These are phyloP conservation scores for Oryzias woworae DNA, from an alignment of 2,113 vertebrate species.

Conservation along the genomic window DNA sequence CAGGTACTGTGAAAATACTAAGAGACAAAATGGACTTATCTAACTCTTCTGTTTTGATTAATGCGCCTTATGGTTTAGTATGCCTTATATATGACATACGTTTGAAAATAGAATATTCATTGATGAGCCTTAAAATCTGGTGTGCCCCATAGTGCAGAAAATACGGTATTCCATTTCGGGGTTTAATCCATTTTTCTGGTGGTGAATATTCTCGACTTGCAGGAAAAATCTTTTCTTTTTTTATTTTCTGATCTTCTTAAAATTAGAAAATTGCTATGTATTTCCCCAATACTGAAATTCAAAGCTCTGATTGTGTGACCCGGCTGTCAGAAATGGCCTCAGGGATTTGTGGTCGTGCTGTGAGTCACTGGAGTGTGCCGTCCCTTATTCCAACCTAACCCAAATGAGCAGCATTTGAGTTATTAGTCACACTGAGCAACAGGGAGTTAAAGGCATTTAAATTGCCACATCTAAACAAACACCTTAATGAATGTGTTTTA, in stretches of 20 bases:
- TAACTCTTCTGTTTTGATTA: too few species aligned
- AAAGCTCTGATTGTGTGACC: slow-evolving; percentile 35
- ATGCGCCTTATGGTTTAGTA: too few species aligned
- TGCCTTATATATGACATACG: too few species aligned
- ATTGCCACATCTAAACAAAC: neutral
- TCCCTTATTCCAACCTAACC: slow-evolving; percentile 10
- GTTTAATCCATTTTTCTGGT: slow-evolving; percentile 54
- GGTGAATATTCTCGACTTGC: slow-evolving; percentile 56
- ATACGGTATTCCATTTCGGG: slow-evolving; percentile 31
- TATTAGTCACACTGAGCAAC: slow-evolving; percentile 53
- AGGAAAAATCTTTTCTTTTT: slow-evolving; percentile 44
- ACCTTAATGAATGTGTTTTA: too few species aligned
- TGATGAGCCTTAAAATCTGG: too few species aligned
- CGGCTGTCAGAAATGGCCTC: slow-evolving; percentile 23
- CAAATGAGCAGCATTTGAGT: slow-evolving; percentile 48
- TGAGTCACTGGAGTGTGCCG: slow-evolving; percentile 29
- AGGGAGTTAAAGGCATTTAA: slow-evolving; percentile 46
- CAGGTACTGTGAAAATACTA: too few species aligned
- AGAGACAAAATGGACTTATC: too few species aligned
- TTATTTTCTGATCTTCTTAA: slow-evolving; percentile 49
- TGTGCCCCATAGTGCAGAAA: too few species aligned
- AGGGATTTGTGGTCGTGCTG: slow-evolving; percentile 33
- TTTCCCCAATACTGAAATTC: slow-evolving; percentile 50
- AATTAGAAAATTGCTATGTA: slow-evolving; percentile 48
- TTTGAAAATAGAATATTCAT: too few species aligned